phyloP scores from a whole-genome alignment of 1,140 invertebrate species.

The Heliconius hermathena region DNA sequence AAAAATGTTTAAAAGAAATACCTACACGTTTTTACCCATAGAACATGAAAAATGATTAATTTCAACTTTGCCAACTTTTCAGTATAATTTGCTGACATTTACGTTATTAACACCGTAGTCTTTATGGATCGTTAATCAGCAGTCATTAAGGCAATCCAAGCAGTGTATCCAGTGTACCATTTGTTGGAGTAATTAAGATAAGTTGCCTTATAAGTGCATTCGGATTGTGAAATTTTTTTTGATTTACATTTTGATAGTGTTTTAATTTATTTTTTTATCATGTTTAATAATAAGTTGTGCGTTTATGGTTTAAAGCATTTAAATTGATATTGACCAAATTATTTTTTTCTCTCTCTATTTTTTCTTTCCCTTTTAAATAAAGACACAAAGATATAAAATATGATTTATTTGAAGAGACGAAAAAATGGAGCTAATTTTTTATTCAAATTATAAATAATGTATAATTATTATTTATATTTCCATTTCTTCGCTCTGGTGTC shows the following conservation, averaged over 20 bases:
- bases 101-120: constrained; percentile 42
- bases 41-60: neutral
- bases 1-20: neutral
- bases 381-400: no score
- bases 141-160: constrained; percentile 45
- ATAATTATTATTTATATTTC: no score
- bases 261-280: neutral
- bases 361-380: no score
- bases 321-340: no score
- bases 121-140: constrained; percentile 57
- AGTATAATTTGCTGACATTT: constrained; percentile 36
- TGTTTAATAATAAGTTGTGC: neutral
- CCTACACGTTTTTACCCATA: neutral
- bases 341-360: no score
- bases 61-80: constrained; percentile 2
- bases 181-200: constrained; percentile 37
- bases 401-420: neutral
- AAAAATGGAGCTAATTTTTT: neutral
- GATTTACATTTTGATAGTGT: neutral
- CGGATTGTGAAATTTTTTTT: constrained; percentile 25
- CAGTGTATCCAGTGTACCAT: constrained; percentile 40
- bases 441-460: neutral
- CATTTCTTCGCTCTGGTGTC: no score
- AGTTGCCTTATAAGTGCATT: constrained; percentile 30
- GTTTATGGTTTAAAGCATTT: no score